Evolutionary conservation across 2,888 invertebrate genomes (phyloP).

Genomic region (Sarcophaga rosellei): DNA sequence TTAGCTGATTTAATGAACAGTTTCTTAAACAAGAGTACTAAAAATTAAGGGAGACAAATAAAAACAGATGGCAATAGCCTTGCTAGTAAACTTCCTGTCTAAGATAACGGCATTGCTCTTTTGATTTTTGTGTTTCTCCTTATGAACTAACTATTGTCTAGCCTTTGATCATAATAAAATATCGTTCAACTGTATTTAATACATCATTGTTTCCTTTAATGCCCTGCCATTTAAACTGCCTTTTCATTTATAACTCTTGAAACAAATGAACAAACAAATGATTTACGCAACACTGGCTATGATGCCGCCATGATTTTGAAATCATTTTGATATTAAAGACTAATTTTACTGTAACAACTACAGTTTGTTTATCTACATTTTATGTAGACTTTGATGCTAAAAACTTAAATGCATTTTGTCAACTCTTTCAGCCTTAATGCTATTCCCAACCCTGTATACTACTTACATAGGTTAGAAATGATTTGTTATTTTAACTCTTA

Average conservation of each 20-base stretch:
- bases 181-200: background rate
- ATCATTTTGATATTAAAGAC: background rate
- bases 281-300: background rate
- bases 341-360: background rate
- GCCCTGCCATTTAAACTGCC: background rate
- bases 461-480: background rate
- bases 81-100: background rate
- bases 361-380: constrained; percentile 6
- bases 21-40: too few species aligned
- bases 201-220: background rate
- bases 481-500: constrained; percentile 9
- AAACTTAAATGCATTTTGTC: constrained; percentile 36
- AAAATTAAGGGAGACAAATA: too few species aligned
- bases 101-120: background rate
- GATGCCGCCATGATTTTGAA: background rate
- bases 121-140: background rate
- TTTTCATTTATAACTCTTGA: background rate
- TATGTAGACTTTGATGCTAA: background rate
- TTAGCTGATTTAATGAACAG: too few species aligned
- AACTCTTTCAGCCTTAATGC: background rate
- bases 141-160: background rate
- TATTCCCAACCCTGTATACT: background rate
- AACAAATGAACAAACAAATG: background rate
- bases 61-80: too few species aligned
- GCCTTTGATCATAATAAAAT: background rate